phyloP scores from a whole-genome alignment of 1,140 invertebrate genomes.

The Drosophila truncata region DNA sequence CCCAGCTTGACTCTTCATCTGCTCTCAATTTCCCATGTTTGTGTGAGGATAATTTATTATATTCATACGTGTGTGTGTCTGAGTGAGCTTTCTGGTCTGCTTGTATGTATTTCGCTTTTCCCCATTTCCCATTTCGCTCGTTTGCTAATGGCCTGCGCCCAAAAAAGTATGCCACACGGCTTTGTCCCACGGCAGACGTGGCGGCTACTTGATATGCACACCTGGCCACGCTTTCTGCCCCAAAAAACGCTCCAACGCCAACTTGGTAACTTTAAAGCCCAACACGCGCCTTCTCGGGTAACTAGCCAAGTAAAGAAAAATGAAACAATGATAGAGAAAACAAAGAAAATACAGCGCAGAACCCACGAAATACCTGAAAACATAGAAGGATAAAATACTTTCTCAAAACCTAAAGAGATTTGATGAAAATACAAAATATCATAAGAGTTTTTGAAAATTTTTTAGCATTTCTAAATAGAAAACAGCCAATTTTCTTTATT shows the following conservation, averaged over 20 bases:
- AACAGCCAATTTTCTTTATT: no score
- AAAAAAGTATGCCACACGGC: constrained; percentile 55
- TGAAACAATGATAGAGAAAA: constrained; percentile 24
- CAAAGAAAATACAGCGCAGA: constrained; percentile 4
- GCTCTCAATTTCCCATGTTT: constrained; percentile 47
- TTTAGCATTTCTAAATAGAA: no score
- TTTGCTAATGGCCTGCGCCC: constrained; percentile 64
- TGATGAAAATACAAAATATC: neutral
- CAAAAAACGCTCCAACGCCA: constrained; percentile 30
- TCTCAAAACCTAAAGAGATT: neutral
- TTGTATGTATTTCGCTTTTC: constrained; percentile 27
- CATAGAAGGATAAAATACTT: constrained; percentile 1
- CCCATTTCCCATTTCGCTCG: constrained; percentile 30
- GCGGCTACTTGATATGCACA: constrained; percentile 79
- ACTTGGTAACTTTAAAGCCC: constrained; percentile 55
- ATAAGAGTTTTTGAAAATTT: no score
- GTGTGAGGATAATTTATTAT: constrained; percentile 67
- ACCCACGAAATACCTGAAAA: neutral
- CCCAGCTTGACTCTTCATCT: constrained; percentile 16
- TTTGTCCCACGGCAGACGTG: constrained; percentile 39
- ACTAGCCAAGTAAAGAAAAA: constrained; percentile 26
- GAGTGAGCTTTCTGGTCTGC: constrained; percentile 21
- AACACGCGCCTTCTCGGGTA: constrained; percentile 43
- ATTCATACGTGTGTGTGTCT: constrained; percentile 60
- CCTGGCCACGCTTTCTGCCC: constrained; percentile 52